Evolutionary conservation across 2,888 invertebrate genomes (phyloP), one percentile per base, ranked within the genome.

Genomic region (Rugalucina vietnamica): DNA sequence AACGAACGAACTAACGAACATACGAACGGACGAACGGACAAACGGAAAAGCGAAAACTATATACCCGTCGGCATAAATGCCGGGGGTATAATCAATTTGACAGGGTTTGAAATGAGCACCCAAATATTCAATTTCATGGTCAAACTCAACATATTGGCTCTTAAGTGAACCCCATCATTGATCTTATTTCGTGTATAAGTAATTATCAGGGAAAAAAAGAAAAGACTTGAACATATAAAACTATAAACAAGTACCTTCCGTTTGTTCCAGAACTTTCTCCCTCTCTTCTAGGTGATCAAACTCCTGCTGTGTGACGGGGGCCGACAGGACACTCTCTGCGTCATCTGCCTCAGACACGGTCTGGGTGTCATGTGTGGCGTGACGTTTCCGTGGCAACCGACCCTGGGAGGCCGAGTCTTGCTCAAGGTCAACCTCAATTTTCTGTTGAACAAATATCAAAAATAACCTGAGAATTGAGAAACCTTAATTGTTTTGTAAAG

Each of bases 341-440:
- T 85, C 87, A 14, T 86, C 88, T 8, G 73, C 75, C 24, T 87
- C 89, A 0, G 79, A 14, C 10, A 77, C 81, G 0, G 82, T 82
- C 39, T 85, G 84, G 73, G 83, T 72, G 49, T 82, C 90, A 32
- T 85, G 81, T 14, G 84, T 65, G 10, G 65, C 69, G 14, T 82
- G 82, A 27, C 39, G 79, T 37, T 73, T 79, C n/a, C 49, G 37
- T 27, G 85, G 54, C 14, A 75, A 50, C 80, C 32, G 76, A 37
- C 39, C 75, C 57, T 21, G 50, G 27, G 21, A 37, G 21, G 12
- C 70, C 49, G 54, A 69, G 34, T 76, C 57, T 14, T 81, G 83
- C 37, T 84, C 86, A 50, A 90, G 81, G 34, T 88, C 88, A 21
- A 85, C 84, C 32, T 88, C 88, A 43, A 90, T 88, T 82, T 87